Base-by-base conservation (phyloP, 2,888 invertebrate genomes). In the Rhaphigaster nebulosa region DNA sequence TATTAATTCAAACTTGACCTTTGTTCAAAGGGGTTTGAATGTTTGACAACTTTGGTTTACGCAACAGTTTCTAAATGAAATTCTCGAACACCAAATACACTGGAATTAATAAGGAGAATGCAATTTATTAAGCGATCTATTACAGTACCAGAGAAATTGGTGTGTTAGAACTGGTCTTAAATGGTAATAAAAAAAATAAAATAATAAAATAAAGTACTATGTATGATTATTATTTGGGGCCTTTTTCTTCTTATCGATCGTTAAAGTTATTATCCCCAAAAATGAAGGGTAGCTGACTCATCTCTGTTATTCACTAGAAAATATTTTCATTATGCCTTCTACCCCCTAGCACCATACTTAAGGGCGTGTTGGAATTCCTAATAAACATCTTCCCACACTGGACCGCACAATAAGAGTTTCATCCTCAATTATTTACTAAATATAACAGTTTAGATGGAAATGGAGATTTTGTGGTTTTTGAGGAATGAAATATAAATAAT, bases 291-390 rank as follows among this genome's bases (percentile, higher is more conserved):
- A 20, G 13, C 38, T 76, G 38, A 76, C 34, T 76, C 70, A 76
- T 15, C 29, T 20, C 70, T 76, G 70, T 76, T 76, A 76, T 76
- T 38, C 2, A 23, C 70, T 1, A 45, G 84, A n/a, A 76, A 84
- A 45, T 84, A 84, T 84, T 84, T 84, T 50, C 84, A 84, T 84
- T 50, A 84, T 12, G 26, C 45, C 45, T 1, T 45, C 84, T 15
- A 4, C 10, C n/a, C n/a, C 26, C 8, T 0, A 41, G n/a, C 45
- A 50, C n/a, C 26, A 15, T n/a, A 45, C 26, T 84, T 50, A 41
- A 84, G n/a, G 26, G 15, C 84, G 84, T 50, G 84, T 13, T 45
- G 84, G 84, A 84, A 84, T 84, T 41, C 84, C n/a, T 84, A 84
- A n/a, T 84, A 84, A 45, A 41, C 45, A 45, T 84, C n/a, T n/a